phyloP scores from a whole-genome alignment of 2,888 invertebrate species.

The Arrhopalites spinosus region DNA sequence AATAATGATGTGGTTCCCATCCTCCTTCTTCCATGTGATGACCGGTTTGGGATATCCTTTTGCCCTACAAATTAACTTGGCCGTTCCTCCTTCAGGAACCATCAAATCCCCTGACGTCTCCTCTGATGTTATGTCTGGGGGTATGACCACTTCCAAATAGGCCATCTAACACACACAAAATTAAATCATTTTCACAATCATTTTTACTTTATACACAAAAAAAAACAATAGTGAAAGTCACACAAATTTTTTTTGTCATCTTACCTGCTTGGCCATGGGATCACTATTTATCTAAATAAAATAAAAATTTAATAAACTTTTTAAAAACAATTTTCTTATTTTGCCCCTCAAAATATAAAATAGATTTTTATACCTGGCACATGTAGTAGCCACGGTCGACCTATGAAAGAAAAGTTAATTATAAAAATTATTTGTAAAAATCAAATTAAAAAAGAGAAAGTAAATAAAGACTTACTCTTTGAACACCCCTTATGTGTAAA shows the following conservation, averaged over 20 bases:
- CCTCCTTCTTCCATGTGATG: constrained; percentile 85
- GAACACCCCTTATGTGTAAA: constrained; percentile 81
- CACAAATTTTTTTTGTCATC: not conserved
- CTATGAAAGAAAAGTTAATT: no score
- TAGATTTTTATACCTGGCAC: constrained; percentile 68
- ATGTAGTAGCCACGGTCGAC: constrained; percentile 83
- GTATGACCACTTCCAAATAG: constrained; percentile 86
- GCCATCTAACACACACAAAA: constrained; percentile 71
- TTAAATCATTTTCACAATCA: not conserved
- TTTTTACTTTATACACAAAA: not conserved
- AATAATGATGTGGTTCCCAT: constrained; percentile 79
- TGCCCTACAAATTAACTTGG: constrained; percentile 83
- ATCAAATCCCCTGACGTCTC: constrained; percentile 91
- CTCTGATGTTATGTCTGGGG: constrained; percentile 86
- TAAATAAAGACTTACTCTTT: constrained; percentile 64
- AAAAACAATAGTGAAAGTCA: not conserved
- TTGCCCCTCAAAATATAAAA: not conserved
- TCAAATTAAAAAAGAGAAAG: not conserved
- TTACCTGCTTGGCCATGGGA: constrained; percentile 92
- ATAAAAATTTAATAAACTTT: no score
- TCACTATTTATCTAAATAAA: constrained; percentile 76
- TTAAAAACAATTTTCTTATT: not conserved
- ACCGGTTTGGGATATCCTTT: constrained; percentile 82
- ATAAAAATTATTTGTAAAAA: no score
- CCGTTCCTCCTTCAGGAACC: constrained; percentile 90